These are phyloP conservation scores for Cheiracanthium punctorium DNA, from an alignment of 2,888 invertebrate genomes.

Conservation along the genomic window DNA sequence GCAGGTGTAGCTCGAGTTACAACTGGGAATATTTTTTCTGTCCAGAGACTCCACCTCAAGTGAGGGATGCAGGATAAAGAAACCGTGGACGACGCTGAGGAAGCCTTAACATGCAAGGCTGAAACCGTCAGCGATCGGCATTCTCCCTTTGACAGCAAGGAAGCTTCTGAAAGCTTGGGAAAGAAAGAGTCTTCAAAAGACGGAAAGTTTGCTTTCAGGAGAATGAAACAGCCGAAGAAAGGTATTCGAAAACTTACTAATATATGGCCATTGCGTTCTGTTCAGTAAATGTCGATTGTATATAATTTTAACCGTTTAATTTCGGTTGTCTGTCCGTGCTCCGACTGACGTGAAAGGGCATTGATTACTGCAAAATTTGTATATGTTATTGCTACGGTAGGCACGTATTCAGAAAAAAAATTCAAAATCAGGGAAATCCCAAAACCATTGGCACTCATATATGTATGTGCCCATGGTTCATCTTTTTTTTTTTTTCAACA, in stretches of 20 bases:
- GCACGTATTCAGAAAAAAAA: no score
- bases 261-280: no score
- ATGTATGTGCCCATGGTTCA: no score
- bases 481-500: no score
- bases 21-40: conserved; percentile 42
- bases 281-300: no score
- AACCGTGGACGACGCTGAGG: conserved; percentile 60
- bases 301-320: no score
- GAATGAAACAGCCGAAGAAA: conserved; percentile 60
- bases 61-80: conserved; percentile 59
- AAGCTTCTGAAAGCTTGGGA: background rate
- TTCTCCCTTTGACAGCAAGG: conserved; percentile 14
- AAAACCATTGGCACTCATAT: no score
- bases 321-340: no score
- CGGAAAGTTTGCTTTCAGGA: conserved; percentile 55
- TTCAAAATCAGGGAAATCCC: no score
- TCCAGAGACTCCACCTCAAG: background rate
- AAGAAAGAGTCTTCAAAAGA: conserved; percentile 46
- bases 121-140: conserved; percentile 29
- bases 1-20: conserved; percentile 42
- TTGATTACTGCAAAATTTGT: no score
- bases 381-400: no score
- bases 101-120: conserved; percentile 56
- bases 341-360: no score
- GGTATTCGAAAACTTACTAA: conserved; percentile 32